These are phyloP conservation scores for Phodopus roborovskii DNA, from an alignment of 2,113 vertebrate genomes.

Conservation along the genomic window DNA sequence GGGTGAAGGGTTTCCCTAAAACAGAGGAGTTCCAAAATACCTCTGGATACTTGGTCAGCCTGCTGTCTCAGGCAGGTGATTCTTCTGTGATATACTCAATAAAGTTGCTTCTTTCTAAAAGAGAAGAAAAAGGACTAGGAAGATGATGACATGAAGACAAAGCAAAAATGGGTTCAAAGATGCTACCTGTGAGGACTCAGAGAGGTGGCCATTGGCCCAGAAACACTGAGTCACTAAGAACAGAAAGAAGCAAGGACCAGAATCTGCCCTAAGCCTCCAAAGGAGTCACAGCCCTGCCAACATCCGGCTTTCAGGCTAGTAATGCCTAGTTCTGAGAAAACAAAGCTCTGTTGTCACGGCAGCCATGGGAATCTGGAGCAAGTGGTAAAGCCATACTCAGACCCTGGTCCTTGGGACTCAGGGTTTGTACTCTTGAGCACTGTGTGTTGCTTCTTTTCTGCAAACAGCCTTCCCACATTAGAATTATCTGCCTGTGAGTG, in stretches of 20 bases:
- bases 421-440: not conserved
- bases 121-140: not conserved
- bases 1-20: not conserved
- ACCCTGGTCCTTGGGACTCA: not conserved
- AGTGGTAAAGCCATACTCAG: conserved; percentile 34
- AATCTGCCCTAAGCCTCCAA: not conserved
- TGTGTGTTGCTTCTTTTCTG: not conserved
- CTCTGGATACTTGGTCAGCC: not conserved
- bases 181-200: not conserved
- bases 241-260: not conserved
- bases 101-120: not conserved
- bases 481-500: not conserved
- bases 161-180: conserved; percentile 28
- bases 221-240: not conserved
- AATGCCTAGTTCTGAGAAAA: conserved; percentile 18
- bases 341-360: not conserved
- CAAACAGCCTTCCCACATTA: not conserved
- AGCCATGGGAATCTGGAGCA: not conserved
- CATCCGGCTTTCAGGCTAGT: conserved; percentile 27
- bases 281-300: not conserved
- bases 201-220: not conserved
- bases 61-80: not conserved
- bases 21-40: not conserved
- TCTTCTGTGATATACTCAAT: not conserved
- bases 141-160: conserved; percentile 4